Conservation (phyloP, 2,888 invertebrate genomes). For the Sinodicranocentrus sp. region DNA sequence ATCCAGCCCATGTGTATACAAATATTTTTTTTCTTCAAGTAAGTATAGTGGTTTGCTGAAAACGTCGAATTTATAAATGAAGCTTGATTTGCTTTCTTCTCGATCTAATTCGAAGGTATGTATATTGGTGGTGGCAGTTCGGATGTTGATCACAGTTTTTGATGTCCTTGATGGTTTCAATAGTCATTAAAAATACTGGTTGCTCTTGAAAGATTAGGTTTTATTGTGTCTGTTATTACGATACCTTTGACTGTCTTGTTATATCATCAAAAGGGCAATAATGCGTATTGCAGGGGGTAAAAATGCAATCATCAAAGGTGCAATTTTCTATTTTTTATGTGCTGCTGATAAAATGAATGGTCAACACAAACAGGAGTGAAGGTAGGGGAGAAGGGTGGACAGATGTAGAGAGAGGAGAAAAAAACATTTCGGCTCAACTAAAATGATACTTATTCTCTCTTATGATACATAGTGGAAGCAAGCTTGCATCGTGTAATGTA, state of each 20-base stretch:
- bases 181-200: conserved; percentile 55
- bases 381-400: conserved; percentile 45
- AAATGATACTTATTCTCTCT: too few species aligned
- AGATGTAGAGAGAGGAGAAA: too few species aligned
- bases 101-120: too few species aligned
- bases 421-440: too few species aligned
- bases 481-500: too few species aligned
- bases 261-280: too few species aligned
- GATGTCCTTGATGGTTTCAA: conserved; percentile 39
- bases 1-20: too few species aligned
- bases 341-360: conserved; percentile 64
- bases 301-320: conserved; percentile 57
- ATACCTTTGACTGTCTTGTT: conserved; percentile 20
- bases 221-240: conserved; percentile 31
- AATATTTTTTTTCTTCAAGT: too few species aligned
- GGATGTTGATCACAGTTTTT: conserved; percentile 15
- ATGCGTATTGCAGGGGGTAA: conserved; percentile 11
- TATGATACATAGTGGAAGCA: too few species aligned
- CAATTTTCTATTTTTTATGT: conserved; percentile 61
- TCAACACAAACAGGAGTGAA: conserved; percentile 52
- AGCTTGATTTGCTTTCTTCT: too few species aligned
- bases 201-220: conserved; percentile 57
- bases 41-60: too few species aligned
- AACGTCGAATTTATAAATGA: too few species aligned
- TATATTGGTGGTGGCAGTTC: conserved; percentile 41